Evolutionary conservation across 2,888 invertebrate genomes (phyloP), one percentile per base, ranked within the genome.

Genomic region (Allophyes oxyacanthae): DNA sequence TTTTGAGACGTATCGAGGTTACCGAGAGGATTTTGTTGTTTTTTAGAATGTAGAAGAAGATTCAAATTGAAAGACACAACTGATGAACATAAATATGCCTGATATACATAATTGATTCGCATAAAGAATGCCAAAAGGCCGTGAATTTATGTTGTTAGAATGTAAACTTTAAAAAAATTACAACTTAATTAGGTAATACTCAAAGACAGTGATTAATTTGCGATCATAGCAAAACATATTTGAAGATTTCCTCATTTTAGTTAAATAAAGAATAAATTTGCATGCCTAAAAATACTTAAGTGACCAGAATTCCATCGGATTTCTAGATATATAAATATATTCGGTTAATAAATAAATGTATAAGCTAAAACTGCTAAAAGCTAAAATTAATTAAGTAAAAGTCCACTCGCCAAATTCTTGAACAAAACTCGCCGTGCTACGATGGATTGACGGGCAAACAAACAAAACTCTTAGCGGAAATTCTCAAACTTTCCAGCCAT

Each of bases 391-490:
- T 78, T 77, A 78, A 64, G 44, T 37, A 50, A 63, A 64, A 78
- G 77, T 73, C 79, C 76, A 73, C 64, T 72, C 53, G 20, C 51
- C 46, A 36, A 72, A 79, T 77, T 72, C 68, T 69, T 64, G 63
- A 59, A 64, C 73, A 67, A 46, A 69, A 73, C 75, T 67, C 72
- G 68, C 63, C 49, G 64, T 55, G 46, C 67, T 48, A 9, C 52
- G 57, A 57, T 60, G 74, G 58, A 65, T 61, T 75, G 72, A 81
- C 77, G 77, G 72, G 75, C 75, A 78, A 84, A 83, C 79, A 82
- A 82, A 85, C 83, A 81, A 77, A 84, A 82, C 80, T 71, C 79
- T 75, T 50, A 52, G 64, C 73, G 73, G 78, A 76, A 84, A 81
- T 81, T 82, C 77, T 77, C 57, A 50, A 82, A 83, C 66, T 81